Evolutionary conservation across 1,140 invertebrate species (phyloP).

Genomic region (Macrocentrus cingulum): DNA sequence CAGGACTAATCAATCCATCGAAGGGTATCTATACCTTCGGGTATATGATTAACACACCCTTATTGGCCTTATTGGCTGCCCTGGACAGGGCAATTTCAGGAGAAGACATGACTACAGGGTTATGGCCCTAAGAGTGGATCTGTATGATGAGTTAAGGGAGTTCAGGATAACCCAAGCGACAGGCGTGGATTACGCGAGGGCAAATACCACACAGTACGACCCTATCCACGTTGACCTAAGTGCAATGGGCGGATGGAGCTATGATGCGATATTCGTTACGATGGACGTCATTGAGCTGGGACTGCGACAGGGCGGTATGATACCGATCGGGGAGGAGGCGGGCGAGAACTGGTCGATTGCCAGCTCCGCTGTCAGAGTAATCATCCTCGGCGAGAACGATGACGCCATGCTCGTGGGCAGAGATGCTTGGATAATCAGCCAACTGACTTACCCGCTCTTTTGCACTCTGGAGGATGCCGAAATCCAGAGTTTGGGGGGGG

Average conservation of each 20-base stretch:
- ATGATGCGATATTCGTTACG: background rate
- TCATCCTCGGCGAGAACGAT: background rate
- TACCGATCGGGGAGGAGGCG: background rate
- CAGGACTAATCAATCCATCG: background rate
- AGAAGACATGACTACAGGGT: background rate
- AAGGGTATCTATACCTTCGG: background rate
- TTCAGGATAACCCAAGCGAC: background rate
- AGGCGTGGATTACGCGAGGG: background rate
- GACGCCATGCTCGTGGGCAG: background rate
- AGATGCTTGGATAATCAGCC: background rate
- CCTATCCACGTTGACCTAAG: background rate
- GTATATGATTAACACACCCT: background rate
- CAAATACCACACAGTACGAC: background rate
- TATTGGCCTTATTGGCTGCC: background rate
- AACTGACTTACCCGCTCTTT: background rate
- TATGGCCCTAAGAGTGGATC: background rate
- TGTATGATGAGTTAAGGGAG: background rate
- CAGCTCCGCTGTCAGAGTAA: background rate
- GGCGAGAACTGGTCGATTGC: background rate
- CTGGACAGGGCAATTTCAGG: background rate
- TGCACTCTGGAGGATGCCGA: background rate
- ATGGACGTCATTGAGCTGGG: background rate
- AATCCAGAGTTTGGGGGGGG: background rate
- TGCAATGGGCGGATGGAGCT: background rate
- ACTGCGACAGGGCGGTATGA: background rate